These are phyloP conservation scores for Oxyura jamaicensis DNA, from an alignment of 2,113 vertebrate genomes.

Conservation along the genomic window DNA sequence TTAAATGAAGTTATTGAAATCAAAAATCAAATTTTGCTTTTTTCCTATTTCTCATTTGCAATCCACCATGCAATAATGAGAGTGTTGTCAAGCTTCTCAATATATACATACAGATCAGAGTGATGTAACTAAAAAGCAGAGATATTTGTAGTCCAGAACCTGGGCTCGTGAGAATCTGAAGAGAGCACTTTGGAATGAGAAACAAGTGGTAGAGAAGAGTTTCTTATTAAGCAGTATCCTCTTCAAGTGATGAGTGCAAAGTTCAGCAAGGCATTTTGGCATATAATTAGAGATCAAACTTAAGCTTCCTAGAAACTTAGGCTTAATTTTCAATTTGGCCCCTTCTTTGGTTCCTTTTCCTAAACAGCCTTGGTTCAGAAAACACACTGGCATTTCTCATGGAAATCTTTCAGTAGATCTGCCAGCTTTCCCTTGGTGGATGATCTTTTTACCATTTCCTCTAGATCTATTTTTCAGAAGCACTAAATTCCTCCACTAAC, in stretches of 20 bases:
- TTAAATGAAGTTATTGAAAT: background rate
- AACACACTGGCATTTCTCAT: background rate
- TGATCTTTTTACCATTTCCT: background rate
- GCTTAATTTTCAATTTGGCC: background rate
- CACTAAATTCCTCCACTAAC: background rate
- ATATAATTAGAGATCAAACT: background rate
- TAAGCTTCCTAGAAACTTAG: background rate
- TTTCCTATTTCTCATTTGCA: background rate
- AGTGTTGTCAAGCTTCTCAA: background rate
- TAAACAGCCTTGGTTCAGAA: fast-evolving
- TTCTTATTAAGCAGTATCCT: background rate
- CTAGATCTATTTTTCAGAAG: background rate
- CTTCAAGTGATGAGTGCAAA: background rate
- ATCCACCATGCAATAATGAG: background rate
- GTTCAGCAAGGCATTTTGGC: background rate
- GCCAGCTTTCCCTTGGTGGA: background rate
- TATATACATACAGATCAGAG: background rate
- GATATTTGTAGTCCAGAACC: background rate
- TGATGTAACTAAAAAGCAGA: background rate
- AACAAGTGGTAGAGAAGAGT: background rate
- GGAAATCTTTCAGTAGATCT: background rate
- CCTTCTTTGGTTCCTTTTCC: background rate
- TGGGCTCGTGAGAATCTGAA: background rate
- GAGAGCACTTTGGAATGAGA: background rate
- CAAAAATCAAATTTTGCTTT: background rate